Evolutionary conservation across 2,113 vertebrate genomes (phyloP).

Genomic region (Toxotes chatareus): DNA sequence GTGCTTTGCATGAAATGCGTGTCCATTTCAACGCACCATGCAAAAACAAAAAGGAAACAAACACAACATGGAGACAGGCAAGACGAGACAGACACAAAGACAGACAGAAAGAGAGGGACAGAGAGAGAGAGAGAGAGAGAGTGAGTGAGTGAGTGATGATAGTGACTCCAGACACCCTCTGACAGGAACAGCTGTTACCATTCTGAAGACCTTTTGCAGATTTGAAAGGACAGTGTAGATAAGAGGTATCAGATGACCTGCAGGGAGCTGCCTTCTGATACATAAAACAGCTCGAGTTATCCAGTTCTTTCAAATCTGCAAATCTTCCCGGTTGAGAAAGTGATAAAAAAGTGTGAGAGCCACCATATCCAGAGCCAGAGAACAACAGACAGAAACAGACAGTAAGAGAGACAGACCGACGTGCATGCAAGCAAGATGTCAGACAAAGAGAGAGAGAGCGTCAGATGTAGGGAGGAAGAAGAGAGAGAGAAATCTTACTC

Average conservation of each 20-base stretch:
- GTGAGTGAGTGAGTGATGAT: constrained; percentile 22
- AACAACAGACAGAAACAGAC: constrained; percentile 33
- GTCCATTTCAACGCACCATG: constrained; percentile 45
- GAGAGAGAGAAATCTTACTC: constrained; percentile 83
- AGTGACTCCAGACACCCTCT: constrained; percentile 50
- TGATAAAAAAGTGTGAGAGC: constrained; percentile 34
- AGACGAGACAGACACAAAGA: constrained; percentile 41
- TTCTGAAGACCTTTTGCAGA: constrained; percentile 62
- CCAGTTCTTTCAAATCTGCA: constrained; percentile 68
- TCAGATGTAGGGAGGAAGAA: constrained; percentile 60
- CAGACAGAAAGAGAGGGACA: constrained; percentile 29
- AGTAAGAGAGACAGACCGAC: constrained; percentile 38
- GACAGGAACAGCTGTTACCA: constrained; percentile 65
- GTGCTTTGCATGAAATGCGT: constrained; percentile 59
- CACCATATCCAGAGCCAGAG: constrained; percentile 32
- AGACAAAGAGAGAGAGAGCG: constrained; percentile 41
- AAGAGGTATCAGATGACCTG: constrained; percentile 53
- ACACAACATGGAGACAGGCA: constrained; percentile 45
- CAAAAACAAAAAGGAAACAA: constrained; percentile 41
- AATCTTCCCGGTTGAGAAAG: constrained; percentile 17
- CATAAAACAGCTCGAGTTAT: constrained; percentile 47
- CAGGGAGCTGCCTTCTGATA: constrained; percentile 35
- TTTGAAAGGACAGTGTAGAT: constrained; percentile 62
- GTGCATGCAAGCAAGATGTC: constrained; percentile 57
- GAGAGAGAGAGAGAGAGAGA: constrained; percentile 21